Conservation (phyloP, 1,140 invertebrate species). For the Zophobas morio region DNA sequence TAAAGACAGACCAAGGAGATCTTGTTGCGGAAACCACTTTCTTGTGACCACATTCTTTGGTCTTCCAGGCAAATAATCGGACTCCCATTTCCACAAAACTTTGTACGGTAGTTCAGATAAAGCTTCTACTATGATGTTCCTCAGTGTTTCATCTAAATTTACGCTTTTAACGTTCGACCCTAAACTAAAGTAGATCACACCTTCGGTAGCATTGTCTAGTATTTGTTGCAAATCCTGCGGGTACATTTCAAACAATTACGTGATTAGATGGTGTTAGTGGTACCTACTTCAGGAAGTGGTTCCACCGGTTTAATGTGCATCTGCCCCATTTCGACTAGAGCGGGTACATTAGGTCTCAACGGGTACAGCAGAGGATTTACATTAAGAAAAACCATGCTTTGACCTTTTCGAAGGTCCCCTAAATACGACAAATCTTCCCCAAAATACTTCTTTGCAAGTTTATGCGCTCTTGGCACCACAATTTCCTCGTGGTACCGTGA, state of each 20-base stretch:
- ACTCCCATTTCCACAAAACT: conserved; percentile 71
- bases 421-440: conserved; percentile 66
- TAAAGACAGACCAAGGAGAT: conserved; percentile 68
- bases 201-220: conserved; percentile 65
- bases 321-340: conserved; percentile 45
- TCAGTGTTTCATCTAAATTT: conserved; percentile 64
- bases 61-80: conserved; percentile 70
- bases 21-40: conserved; percentile 81
- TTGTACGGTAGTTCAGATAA: conserved; percentile 69
- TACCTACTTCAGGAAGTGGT: neutral
- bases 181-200: conserved; percentile 71
- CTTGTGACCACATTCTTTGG: conserved; percentile 74
- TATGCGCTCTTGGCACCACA: conserved; percentile 58
- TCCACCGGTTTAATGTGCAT: neutral
- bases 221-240: conserved; percentile 62
- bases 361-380: too few species aligned
- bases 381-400: conserved; percentile 69
- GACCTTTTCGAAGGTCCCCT: conserved; percentile 68
- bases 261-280: neutral
- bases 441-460: conserved; percentile 65
- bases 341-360: too few species aligned
- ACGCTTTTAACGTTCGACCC: conserved; percentile 69
- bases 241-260: neutral
- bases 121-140: conserved; percentile 66
- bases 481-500: conserved; percentile 55